A percentile compares a stretch with the other conserved stretches of the same genome.
These are phyloP conservation scores for Thecocarcelia acutangulata DNA, from an alignment of 2,888 invertebrate genomes.

Conservation along the genomic window DNA sequence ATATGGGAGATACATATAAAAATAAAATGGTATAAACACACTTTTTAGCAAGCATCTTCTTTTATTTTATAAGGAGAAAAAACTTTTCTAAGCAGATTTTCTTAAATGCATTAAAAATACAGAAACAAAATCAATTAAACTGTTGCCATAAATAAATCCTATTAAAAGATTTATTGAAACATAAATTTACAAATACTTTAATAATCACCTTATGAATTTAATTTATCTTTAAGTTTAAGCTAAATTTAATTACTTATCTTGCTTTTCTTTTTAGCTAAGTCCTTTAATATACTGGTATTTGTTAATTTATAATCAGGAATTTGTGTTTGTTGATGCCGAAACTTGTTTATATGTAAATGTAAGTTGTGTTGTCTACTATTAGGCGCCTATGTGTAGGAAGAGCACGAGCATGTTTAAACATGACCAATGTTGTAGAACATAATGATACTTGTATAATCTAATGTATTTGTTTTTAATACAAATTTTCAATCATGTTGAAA, in stretches of 20 bases:
- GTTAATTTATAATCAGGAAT: not conserved
- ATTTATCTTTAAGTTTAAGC: not conserved
- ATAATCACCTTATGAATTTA: not conserved
- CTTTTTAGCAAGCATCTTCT: not conserved
- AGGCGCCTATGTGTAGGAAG: not conserved
- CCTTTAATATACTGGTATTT: constrained; percentile 18
- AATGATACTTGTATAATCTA: not conserved
- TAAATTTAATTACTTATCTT: constrained; percentile 2
- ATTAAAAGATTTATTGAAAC: constrained; percentile 19
- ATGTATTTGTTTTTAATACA: not conserved
- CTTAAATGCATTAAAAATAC: not conserved
- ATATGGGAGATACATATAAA: constrained; percentile 3
- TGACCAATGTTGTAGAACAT: constrained; percentile 27
- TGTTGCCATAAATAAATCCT: constrained; percentile 38
- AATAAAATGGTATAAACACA: not conserved
- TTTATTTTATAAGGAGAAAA: not conserved
- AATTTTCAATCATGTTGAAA: not conserved
- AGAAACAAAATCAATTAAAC: constrained; percentile 33
- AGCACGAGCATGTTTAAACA: not conserved
- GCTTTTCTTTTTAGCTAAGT: constrained; percentile 36
- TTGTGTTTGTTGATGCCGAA: not conserved
- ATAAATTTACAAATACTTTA: not conserved
- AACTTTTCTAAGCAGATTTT: not conserved
- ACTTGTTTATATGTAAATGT: constrained; percentile 12
- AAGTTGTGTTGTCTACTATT: constrained; percentile 38